These are phyloP conservation scores for Atractosteus spatula DNA, from an alignment of 2,113 vertebrate genomes.

Conservation along the genomic window DNA sequence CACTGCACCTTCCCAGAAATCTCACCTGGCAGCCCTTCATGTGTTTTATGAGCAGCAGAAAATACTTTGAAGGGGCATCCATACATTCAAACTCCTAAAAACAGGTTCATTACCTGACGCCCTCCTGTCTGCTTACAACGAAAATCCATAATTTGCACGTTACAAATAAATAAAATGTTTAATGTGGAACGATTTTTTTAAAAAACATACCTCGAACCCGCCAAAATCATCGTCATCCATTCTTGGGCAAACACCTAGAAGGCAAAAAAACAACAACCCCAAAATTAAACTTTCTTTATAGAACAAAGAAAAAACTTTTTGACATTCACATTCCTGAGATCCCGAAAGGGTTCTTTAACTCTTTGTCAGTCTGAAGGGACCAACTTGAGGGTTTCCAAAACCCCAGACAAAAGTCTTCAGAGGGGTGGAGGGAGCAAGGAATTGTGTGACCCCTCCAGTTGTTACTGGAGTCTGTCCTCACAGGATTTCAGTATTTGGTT, in stretches of 20 bases:
- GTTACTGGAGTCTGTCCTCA: too few relatives aligned
- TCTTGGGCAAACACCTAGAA: constrained; percentile 51
- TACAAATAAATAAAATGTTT: too few relatives aligned
- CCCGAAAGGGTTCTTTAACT: too few relatives aligned
- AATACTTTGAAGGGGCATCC: background rate
- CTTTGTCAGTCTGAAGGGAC: too few relatives aligned
- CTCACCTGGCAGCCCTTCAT: background rate
- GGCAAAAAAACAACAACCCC: constrained; percentile 12
- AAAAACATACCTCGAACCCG: constrained; percentile 70
- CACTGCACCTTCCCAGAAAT: background rate
- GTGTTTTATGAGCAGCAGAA: background rate
- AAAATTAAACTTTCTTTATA: background rate
- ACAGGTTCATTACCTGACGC: background rate
- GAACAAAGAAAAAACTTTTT: background rate
- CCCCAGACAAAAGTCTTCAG: too few relatives aligned
- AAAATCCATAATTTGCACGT: too few relatives aligned
- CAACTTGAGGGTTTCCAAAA: too few relatives aligned
- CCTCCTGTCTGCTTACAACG: too few relatives aligned
- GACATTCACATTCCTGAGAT: too few relatives aligned
- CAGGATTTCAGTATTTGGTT: too few relatives aligned
- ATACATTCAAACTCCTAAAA: background rate
- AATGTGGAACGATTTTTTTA: background rate
- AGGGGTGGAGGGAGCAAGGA: too few relatives aligned
- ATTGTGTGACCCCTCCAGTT: too few relatives aligned
- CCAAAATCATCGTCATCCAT: constrained; percentile 80